A percentile compares a stretch with the other conserved stretches of the same genome.
phyloP scores from a whole-genome alignment of 2,797 vertebrate genomes.

The Aldrovandia affinis region DNA sequence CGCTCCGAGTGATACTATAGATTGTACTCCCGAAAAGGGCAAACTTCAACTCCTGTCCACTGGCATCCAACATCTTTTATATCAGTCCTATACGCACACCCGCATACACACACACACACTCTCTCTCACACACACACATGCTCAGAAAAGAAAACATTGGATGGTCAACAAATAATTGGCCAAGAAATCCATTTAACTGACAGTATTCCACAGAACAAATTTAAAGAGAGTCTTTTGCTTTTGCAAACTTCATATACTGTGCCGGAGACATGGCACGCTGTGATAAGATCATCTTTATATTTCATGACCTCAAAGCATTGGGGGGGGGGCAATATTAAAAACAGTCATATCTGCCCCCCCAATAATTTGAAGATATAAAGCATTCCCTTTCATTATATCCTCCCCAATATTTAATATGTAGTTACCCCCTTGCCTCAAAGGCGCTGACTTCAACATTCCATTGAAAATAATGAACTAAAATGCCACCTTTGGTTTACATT shows the following conservation, averaged over 20 bases:
- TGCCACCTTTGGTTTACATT: constrained; percentile 16
- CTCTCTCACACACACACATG: not conserved
- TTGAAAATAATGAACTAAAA: constrained; percentile 18
- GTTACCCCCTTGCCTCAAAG: not conserved
- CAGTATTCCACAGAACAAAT: not conserved
- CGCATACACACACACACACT: constrained; percentile 8
- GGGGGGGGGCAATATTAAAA: too few relatives aligned
- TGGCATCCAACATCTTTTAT: too few relatives aligned
- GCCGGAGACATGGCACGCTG: constrained; percentile 30
- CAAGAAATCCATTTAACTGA: not conserved
- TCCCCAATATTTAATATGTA: too few relatives aligned
- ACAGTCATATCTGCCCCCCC: too few relatives aligned
- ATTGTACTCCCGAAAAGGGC: too few relatives aligned
- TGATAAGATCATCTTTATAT: not conserved
- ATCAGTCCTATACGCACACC: not conserved
- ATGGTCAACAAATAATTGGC: not conserved
- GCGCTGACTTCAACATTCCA: not conserved
- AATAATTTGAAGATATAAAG: too few relatives aligned
- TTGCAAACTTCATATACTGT: not conserved
- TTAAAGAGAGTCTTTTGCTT: not conserved
- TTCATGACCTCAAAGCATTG: too few relatives aligned
- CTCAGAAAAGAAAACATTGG: not conserved
- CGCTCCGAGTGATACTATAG: too few relatives aligned
- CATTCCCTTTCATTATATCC: too few relatives aligned
- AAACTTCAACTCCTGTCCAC: too few relatives aligned